Base-by-base conservation (phyloP, 2,113 vertebrate species). In the Glareola pratincola region DNA sequence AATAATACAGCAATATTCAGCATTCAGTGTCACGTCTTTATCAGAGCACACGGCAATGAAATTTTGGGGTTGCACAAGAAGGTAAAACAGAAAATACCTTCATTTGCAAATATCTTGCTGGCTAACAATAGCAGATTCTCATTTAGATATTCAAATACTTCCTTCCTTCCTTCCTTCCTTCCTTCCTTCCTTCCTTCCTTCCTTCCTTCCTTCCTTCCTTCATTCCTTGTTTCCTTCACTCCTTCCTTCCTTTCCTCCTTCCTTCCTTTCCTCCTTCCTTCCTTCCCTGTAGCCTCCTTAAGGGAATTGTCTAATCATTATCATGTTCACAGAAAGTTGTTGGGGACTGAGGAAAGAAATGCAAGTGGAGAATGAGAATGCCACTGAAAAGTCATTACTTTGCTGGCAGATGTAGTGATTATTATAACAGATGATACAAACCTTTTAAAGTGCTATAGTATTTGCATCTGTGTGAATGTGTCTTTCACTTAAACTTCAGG, bases 401-500 rank as follows among this genome's bases (percentile, higher is more conserved):
- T 94, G 26, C 60, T 95, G 76, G 32, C 72, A 96, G 72, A 56
- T 79, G 53, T 4, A 66, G 43, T 45, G 48, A 82, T 95, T 96
- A 53, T 92, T 94, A 86, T 85, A 96, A 60, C 80, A 95, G 88
- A 94, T 41, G 68, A 88, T 69, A 36, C 9, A 89, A 92, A 96
- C 21, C 24, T 88, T 68, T 67, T 18, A 36, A 93, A 95, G n/a
- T 64, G 39, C 66, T 21, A 22, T 67, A 48, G 80, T 81, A 89
- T 79, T 95, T 98, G 71, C 37, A 59, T 96, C 54, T 96, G 50
- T 94, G 24, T 66, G 48, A 97, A 71, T 59, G 41, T 95, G 89
- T 60, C 93, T 97, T 97, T 97, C 88, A 88, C 71, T 94, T 94
- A 96, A 74, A 92, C 43, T 83, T 80, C 37, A 82, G 62, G 80